Evolutionary conservation across 2,797 vertebrate species (phyloP).

Genomic region (Lycodopsis pacificus): DNA sequence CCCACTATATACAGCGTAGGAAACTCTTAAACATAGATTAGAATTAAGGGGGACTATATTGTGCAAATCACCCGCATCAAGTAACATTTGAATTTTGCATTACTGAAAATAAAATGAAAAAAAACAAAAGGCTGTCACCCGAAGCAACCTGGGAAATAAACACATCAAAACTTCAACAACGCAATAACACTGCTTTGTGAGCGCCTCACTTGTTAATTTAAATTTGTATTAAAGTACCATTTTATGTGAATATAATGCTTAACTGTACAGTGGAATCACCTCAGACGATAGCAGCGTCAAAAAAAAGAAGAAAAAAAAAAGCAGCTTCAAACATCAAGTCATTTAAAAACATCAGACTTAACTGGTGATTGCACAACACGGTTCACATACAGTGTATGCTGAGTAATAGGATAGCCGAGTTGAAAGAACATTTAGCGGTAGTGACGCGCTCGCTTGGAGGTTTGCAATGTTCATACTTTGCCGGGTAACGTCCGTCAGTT

Average conservation of each 20-base stretch:
- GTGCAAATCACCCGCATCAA: slow-evolving; percentile 77
- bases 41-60: slow-evolving; percentile 67
- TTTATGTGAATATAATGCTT: slow-evolving; percentile 45
- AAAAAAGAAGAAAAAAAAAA: slow-evolving; percentile 38
- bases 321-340: slow-evolving; percentile 66
- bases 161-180: slow-evolving; percentile 61
- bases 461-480: slow-evolving; percentile 48
- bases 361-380: slow-evolving; percentile 72
- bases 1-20: slow-evolving; percentile 66
- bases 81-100: slow-evolving; percentile 65
- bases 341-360: slow-evolving; percentile 47
- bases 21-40: slow-evolving; percentile 45
- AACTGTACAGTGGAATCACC: slow-evolving; percentile 65
- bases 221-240: slow-evolving; percentile 50
- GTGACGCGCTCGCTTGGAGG: slow-evolving; percentile 63
- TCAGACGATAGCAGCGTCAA: slow-evolving; percentile 76
- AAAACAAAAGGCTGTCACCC: slow-evolving; percentile 32
- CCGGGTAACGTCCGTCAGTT: slow-evolving; percentile 50
- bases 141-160: slow-evolving; percentile 58
- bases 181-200: slow-evolving; percentile 70
- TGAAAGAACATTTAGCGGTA: slow-evolving; percentile 62
- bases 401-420: slow-evolving; percentile 59
- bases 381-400: slow-evolving; percentile 65
- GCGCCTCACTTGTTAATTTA: slow-evolving; percentile 40
- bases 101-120: slow-evolving; percentile 39